phyloP scores from a whole-genome alignment of 2,888 invertebrate species.

The Chironomus tentans region DNA sequence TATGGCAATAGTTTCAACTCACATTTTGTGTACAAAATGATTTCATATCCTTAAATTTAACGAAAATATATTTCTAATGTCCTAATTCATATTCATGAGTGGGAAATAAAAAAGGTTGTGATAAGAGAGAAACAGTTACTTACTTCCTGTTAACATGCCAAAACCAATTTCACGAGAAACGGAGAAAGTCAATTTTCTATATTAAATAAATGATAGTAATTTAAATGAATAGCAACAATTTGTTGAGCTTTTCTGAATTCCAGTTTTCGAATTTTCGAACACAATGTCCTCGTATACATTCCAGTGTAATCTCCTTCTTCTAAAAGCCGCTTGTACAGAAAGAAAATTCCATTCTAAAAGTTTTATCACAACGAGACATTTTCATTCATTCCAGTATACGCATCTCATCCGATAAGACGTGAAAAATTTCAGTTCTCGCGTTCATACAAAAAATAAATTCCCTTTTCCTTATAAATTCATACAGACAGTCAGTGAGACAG shows the following conservation, averaged over 20 bases:
- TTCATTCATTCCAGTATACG: constrained; percentile 12
- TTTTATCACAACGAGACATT: background rate
- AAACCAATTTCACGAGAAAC: background rate
- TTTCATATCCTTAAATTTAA: no score
- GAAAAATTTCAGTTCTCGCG: background rate
- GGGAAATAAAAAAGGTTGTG: no score
- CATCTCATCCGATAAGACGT: background rate
- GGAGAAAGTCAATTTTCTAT: background rate
- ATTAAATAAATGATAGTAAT: background rate
- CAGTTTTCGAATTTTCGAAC: background rate
- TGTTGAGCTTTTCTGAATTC: background rate
- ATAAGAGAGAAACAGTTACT: no score
- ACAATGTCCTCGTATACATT: background rate
- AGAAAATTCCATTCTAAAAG: background rate
- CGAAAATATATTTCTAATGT: no score
- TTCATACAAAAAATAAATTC: no score
- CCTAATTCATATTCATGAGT: no score
- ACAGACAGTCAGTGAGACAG: no score
- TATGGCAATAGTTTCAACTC: no score
- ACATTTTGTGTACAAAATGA: no score
- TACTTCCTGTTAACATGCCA: no score
- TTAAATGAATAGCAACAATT: background rate
- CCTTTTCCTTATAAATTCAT: no score
- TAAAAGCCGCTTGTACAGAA: background rate
- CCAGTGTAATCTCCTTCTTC: background rate